These are phyloP conservation scores for Orgyia antiqua DNA, from an alignment of 2,888 invertebrate species.

Conservation along the genomic window DNA sequence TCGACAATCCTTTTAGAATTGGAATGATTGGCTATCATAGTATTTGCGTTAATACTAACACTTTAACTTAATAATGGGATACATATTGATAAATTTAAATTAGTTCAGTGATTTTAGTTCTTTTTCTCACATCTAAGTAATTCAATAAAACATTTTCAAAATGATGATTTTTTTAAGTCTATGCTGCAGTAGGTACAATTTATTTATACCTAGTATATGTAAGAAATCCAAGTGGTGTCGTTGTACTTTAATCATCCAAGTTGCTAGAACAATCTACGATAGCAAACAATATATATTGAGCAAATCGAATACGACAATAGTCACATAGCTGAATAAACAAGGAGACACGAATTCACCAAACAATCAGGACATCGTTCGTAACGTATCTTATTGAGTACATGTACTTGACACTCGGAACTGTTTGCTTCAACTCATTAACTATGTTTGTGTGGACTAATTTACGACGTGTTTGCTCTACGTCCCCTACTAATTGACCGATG, in stretches of 20 bases:
- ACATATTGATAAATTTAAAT: too few species aligned
- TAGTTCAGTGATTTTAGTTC: too few species aligned
- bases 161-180: background rate
- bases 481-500: conserved; percentile 58
- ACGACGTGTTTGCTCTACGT: conserved; percentile 64
- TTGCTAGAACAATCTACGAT: background rate
- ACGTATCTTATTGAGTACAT: conserved; percentile 66
- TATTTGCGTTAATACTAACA: too few species aligned
- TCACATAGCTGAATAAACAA: conserved; percentile 44
- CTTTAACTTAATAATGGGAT: too few species aligned
- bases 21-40: too few species aligned
- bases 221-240: background rate
- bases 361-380: conserved; percentile 54
- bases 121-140: too few species aligned
- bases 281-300: background rate
- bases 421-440: conserved; percentile 66
- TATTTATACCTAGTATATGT: background rate
- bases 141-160: too few species aligned
- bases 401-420: conserved; percentile 58
- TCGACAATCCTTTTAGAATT: too few species aligned
- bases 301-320: conserved; percentile 8
- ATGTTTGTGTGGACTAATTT: conserved; percentile 70
- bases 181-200: too few species aligned
- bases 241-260: too few species aligned
- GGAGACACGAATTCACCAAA: conserved; percentile 46